These are phyloP conservation scores for Artibeus jamaicensis DNA, from an alignment of 2,797 vertebrate species.

Conservation along the genomic window DNA sequence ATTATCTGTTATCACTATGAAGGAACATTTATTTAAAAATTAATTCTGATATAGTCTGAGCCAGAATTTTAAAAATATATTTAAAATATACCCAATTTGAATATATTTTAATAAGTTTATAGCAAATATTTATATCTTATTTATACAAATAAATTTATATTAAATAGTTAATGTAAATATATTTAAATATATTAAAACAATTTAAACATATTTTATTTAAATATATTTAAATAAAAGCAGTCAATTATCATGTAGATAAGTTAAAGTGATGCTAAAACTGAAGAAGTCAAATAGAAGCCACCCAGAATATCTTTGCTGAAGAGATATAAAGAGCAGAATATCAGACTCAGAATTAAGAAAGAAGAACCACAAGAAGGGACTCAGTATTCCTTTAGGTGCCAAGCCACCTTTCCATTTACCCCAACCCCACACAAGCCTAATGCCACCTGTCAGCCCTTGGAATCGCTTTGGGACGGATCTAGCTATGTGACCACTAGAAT, in stretches of 20 bases:
- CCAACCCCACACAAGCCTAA: not conserved
- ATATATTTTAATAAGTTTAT: not conserved
- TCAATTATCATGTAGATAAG: not conserved
- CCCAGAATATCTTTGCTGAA: not conserved
- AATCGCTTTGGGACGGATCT: not conserved
- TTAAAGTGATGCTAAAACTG: not conserved
- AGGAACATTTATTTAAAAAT: slow-evolving; percentile 13
- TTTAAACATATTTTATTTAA: too few relatives aligned
- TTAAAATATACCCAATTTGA: not conserved
- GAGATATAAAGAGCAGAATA: not conserved
- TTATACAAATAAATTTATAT: too few relatives aligned
- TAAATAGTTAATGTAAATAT: too few relatives aligned
- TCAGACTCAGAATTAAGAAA: not conserved
- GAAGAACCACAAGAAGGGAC: not conserved
- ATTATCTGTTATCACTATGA: not conserved
- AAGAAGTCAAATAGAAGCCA: not conserved
- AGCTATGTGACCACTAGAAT: not conserved
- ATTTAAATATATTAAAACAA: not conserved
- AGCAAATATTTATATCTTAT: too few relatives aligned
- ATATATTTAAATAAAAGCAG: not conserved
- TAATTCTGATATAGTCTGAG: not conserved
- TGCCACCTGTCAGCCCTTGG: not conserved
- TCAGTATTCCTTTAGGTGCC: not conserved
- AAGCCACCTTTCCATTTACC: not conserved
- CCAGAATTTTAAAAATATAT: not conserved